Conservation (phyloP, 2,797 vertebrate genomes). For the Zenarchopterus dispar region DNA sequence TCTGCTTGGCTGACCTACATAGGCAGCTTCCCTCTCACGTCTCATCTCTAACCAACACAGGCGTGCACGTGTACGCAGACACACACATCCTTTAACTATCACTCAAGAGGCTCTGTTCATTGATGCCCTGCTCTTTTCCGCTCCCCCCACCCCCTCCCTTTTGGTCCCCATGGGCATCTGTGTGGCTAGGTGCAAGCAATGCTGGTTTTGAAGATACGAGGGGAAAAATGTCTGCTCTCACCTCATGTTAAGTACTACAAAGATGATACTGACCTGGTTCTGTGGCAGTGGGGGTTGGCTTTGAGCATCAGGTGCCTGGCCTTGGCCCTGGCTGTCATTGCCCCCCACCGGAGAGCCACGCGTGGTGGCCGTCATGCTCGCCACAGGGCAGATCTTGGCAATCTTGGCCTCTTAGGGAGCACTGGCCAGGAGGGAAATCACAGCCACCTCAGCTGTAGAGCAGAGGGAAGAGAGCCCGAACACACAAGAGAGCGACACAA, state of each 20-base stretch:
- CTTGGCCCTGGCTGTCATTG: constrained; percentile 98
- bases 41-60: constrained; percentile 81
- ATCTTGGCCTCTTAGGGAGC: constrained; percentile 99
- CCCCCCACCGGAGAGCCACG: constrained; percentile 99
- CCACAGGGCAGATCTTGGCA: constrained; percentile 99
- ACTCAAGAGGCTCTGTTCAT: constrained; percentile 81
- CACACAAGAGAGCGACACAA: constrained; percentile 93
- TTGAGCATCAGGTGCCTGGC: constrained; percentile 97
- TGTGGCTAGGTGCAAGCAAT: constrained; percentile 62
- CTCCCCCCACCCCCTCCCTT: constrained; percentile 60
- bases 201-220: constrained; percentile 51
- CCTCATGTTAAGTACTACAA: background rate
- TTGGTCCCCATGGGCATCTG: constrained; percentile 66
- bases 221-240: too few species aligned
- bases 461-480: constrained; percentile 94
- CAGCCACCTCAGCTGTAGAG: constrained; percentile 94
- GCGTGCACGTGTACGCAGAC: constrained; percentile 56
- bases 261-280: constrained; percentile 90
- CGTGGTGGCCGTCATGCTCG: constrained; percentile 99
- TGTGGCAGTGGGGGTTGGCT: constrained; percentile 98
- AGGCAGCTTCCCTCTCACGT: constrained; percentile 85
- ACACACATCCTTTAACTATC: constrained; percentile 74
- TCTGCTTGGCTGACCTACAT: constrained; percentile 89
- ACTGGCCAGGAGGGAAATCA: constrained; percentile 96
- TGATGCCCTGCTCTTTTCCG: constrained; percentile 77